Conservation (phyloP, 2,888 invertebrate genomes). For the Blastobasis lacticolella region DNA sequence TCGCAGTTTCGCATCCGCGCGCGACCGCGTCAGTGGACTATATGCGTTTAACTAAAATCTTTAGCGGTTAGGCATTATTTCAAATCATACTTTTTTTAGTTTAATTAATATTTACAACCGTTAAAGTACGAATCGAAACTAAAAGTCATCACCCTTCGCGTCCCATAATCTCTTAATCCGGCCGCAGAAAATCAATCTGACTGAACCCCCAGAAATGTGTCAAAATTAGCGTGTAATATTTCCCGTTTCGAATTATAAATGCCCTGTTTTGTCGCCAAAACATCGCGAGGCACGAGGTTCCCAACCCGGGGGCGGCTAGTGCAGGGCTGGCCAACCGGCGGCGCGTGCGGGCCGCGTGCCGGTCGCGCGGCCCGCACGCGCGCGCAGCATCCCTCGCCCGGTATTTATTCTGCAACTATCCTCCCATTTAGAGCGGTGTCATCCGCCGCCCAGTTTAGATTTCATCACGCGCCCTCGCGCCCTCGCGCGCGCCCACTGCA, state of each 20-base stretch:
- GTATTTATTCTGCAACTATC: conserved; percentile 68
- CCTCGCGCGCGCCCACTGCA: conserved; percentile 34
- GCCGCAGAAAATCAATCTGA: conserved; percentile 61
- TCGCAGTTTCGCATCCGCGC: too few relatives aligned
- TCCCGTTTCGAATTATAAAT: conserved; percentile 66
- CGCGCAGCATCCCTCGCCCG: conserved; percentile 30
- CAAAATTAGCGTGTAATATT: conserved; percentile 73
- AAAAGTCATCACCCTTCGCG: conserved; percentile 19
- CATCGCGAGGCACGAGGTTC: conserved; percentile 23
- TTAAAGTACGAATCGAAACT: conserved; percentile 10
- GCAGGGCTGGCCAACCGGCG: conserved; percentile 10
- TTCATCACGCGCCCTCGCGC: conserved; percentile 44
- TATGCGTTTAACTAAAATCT: too few relatives aligned
- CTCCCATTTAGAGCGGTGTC: conserved; percentile 61
- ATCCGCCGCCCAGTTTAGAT: conserved; percentile 61
- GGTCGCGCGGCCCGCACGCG: conserved; percentile 26
- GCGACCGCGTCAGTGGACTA: too few relatives aligned
- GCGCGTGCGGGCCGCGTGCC: conserved; percentile 14
- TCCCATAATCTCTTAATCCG: conserved; percentile 40
- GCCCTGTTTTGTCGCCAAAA: conserved; percentile 47
- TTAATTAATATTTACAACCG: too few relatives aligned
- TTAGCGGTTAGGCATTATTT: too few relatives aligned
- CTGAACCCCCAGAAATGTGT: conserved; percentile 48
- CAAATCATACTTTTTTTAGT: too few relatives aligned
- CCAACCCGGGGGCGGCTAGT: conserved; percentile 15